A percentile compares a stretch with the other conserved stretches of the same genome.
These are phyloP conservation scores for Mirza zaza DNA, from an alignment of 2,113 vertebrate species.

Conservation along the genomic window DNA sequence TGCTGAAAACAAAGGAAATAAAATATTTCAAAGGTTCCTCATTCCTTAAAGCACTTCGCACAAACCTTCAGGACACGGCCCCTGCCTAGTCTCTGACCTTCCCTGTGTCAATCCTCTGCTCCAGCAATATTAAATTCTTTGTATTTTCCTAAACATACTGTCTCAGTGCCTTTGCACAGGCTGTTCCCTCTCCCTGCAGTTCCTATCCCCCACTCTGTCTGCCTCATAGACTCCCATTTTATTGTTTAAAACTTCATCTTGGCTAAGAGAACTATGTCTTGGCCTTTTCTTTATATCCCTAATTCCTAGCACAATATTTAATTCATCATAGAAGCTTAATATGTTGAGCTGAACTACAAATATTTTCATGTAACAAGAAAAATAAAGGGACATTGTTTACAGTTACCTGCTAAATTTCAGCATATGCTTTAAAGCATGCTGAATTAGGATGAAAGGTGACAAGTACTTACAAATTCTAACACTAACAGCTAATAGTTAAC, in stretches of 20 bases:
- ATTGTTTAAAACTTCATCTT: not conserved
- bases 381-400: not conserved
- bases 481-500: not conserved
- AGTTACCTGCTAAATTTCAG: not conserved
- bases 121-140: not conserved
- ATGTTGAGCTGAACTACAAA: not conserved
- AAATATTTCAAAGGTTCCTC: not conserved
- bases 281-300: not conserved
- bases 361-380: not conserved
- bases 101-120: not conserved
- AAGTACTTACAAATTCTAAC: not conserved
- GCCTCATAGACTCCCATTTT: not conserved
- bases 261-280: not conserved
- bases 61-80: accelerated
- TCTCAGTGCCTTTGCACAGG: not conserved
- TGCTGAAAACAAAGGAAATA: not conserved
- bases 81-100: not conserved
- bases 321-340: not conserved
- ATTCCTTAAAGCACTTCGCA: not conserved
- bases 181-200: not conserved
- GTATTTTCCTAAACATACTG: not conserved
- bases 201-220: not conserved
- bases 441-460: not conserved
- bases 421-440: not conserved
- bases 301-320: not conserved